Evolutionary conservation across 2,888 invertebrate species (phyloP).

Genomic region (Lacanobia wlatinum): DNA sequence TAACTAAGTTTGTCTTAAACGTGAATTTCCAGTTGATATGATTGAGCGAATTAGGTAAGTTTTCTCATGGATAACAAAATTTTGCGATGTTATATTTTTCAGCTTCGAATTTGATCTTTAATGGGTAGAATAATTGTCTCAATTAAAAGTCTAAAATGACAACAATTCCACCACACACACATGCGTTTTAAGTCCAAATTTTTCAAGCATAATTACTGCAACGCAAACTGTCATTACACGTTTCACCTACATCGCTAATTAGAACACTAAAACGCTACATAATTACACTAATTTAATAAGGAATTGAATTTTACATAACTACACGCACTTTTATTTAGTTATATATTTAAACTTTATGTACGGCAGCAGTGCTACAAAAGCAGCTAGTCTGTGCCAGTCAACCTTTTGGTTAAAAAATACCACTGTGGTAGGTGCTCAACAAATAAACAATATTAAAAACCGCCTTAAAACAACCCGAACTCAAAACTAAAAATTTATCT

Average conservation of each 20-base stretch:
- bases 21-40: too few relatives aligned
- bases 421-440: too few relatives aligned
- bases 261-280: conserved; percentile 17
- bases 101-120: neutral
- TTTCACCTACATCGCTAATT: conserved; percentile 30
- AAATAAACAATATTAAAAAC: too few relatives aligned
- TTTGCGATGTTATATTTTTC: neutral
- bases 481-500: too few relatives aligned
- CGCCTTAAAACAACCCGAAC: too few relatives aligned
- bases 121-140: neutral
- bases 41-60: too few relatives aligned
- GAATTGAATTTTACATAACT: neutral
- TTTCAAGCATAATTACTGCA: conserved; percentile 31
- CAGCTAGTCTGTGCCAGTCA: too few relatives aligned
- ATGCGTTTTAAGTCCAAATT: conserved; percentile 14
- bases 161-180: neutral
- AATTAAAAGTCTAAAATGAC: neutral
- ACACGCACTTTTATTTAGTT: neutral
- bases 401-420: too few relatives aligned
- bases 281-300: conserved; percentile 36
- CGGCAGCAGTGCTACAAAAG: too few relatives aligned
- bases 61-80: neutral
- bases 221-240: conserved; percentile 35
- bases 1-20: too few relatives aligned
- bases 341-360: too few relatives aligned